Evolutionary conservation across 2,888 invertebrate genomes (phyloP), one percentile per base, ranked within the genome.

Genomic region (Trilocha varians): DNA sequence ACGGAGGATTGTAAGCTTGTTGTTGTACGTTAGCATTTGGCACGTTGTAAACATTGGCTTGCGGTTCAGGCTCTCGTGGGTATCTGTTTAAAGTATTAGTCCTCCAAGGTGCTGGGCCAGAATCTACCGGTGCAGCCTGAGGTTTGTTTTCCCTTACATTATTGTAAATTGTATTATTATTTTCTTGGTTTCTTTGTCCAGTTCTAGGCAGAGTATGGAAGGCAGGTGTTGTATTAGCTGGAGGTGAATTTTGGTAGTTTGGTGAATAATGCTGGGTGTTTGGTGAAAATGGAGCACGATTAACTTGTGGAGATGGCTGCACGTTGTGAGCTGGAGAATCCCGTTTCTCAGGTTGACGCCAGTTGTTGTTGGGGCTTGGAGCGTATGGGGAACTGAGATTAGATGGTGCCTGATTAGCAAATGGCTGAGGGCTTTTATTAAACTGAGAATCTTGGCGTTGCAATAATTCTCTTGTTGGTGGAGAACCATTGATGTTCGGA

Each of bases 381-480:
- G 86, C 84, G 50, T 71, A 80, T 1, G 78, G 68, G 4, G 74
- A 69, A 38, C 64, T 72, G 46, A 66, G 79, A 41, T 57, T 67
- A 18, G 70, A 38, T 17, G 84, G 76, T 8, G 78, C 70, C 48
- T 78, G 74, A 16, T 69, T 73, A 8, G 60, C 62, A 51, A 73
- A 87, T 5, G 87, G 87, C 42, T 83, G 83, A 36, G 87, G 86
- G 45, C 85, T 87, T 47, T 84, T 85, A 51, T 87, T 87, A 43
- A 86, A 87, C 55, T 84, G 87, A 25, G 86, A 87, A 47, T 87
- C 87, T 55, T 87, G 87, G 39, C 86, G 66, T 52, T 77, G 76
- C 44, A 87, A 57, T 13, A 77, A 34, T 50, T 85, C 85, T 52
- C 85, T 69, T 9, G 74, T 83, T 5, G 73, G 79, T 9, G 84